Evolutionary conservation across 2,797 vertebrate species (phyloP).

Genomic region (Cephalopachus bancanus): DNA sequence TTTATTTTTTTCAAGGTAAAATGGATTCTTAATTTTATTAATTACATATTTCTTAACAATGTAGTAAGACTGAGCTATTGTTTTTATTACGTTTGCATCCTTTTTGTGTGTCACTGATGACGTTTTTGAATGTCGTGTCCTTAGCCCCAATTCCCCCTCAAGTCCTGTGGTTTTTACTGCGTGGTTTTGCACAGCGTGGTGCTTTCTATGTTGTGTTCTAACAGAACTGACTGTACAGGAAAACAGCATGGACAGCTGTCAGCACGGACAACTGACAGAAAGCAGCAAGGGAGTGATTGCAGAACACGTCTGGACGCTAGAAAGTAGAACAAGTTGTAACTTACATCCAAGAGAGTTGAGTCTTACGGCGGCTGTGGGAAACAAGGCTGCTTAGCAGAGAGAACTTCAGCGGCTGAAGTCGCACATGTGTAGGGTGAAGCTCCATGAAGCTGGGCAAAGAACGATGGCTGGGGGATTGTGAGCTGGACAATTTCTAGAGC

Average conservation of each 20-base stretch:
- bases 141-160: background rate
- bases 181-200: background rate
- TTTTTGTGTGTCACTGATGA: background rate
- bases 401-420: background rate
- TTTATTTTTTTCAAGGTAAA: background rate
- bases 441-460: background rate
- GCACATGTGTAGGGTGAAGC: background rate
- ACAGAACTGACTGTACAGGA: background rate
- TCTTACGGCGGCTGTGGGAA: background rate
- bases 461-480: background rate
- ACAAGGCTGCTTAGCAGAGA: background rate
- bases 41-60: background rate
- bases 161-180: background rate
- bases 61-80: background rate
- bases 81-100: background rate
- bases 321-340: slow-evolving; percentile 2
- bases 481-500: too few relatives aligned
- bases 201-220: background rate
- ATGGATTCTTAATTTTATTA: background rate
- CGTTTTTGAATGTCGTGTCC: background rate
- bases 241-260: background rate
- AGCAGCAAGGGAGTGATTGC: background rate
- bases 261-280: background rate
- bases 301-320: slow-evolving; percentile 42
- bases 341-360: background rate